Evolutionary conservation across 1,140 invertebrate genomes (phyloP), one percentile per base, ranked within the genome.

Genomic region (Drosophila truncata): DNA sequence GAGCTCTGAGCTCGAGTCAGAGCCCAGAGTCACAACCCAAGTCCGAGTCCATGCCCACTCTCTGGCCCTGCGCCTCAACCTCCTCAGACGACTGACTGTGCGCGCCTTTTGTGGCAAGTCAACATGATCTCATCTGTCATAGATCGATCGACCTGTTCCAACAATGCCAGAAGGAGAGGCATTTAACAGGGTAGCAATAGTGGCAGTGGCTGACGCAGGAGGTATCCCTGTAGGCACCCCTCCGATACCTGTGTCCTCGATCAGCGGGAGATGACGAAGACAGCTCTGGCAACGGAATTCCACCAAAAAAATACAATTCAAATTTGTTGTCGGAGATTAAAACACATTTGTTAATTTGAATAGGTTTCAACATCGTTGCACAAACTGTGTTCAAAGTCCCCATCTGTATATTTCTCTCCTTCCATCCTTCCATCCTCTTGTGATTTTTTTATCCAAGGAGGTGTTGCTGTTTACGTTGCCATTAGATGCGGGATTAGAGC

Each of bases 71-170:
- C 33, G 23, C 46, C 25, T 18, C 60, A 16, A 29, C 61, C 49
- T 20, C 47, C 31, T 41, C 33, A 25, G 18, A 31, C 61, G 54
- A 73, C 55, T 76, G 75, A 39, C 47, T 72, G 72, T 81, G 64
- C 52, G 64, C 52, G 58, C 35, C 74, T 81, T 90, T 91, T 90
- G 85, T 90, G 86, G 62, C 78, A 85, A 90, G 82, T 88, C 85
- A 90, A 90, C 85, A 85, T 90, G 85, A 90, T 90, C 85, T 90
- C 85, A 90, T 90, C 85, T 90, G 85, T 90, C 85, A 90, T 90
- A 90, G 85, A 90, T 90, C 85, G 85, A 90, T 90, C 85, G 85
- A 90, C 85, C 85, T 90, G 85, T 91, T 85, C 75, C 67, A 83
- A 81, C 83, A 88, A 90, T 75, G 59, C 77, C 78, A 78, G 0